Base-by-base conservation (phyloP, 2,797 vertebrate species). In the Enteromius thamalakanensis region DNA sequence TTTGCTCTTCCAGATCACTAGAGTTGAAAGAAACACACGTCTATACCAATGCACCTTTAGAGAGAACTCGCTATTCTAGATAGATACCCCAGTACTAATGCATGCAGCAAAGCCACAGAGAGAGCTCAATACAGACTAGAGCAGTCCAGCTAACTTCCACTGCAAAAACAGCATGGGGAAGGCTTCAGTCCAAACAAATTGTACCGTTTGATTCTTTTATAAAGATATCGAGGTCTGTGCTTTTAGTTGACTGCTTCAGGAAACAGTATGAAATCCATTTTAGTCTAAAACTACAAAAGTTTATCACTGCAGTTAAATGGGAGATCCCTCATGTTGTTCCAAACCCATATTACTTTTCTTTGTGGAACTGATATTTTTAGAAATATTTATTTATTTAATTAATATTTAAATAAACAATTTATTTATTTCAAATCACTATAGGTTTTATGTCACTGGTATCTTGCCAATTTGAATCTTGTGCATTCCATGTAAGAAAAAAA, bases 61-160 rank as follows among this genome's bases (percentile, higher is more conserved):
- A 75, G 45, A 77, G 71, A 37, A 40, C 81, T 72, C 21, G 7
- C 34, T 67, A 75, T 49, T 83, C 77, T 70, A 81, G 78, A 65
- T 26, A 79, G 17, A 78, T 76, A 75, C 71, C 80, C 26, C 60
- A 80, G 68, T 40, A 76, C 68, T 83, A 67, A 80, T 49, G 79
- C 96, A 96, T 96, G 96, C 95, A 95, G 92, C 91, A 93, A 94
- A 95, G 89, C 92, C 92, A 94, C 51, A 79, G 86, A 88, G 93
- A 90, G 91, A 90, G 91, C 86, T 89, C 49, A 90, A 89, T 89
- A 40, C 84, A 88, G 81, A 87, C 77, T 77, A 76, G 78, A 77
- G 82, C 85, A 85, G 77, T 67, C 55, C 78, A 86, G 84, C 64
- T 47, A 64, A 78, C 55, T 81, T 71, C 70, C 81, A 83, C 70